These are phyloP conservation scores for Etheostoma cragini DNA, from an alignment of 2,113 vertebrate species.

Conservation along the genomic window DNA sequence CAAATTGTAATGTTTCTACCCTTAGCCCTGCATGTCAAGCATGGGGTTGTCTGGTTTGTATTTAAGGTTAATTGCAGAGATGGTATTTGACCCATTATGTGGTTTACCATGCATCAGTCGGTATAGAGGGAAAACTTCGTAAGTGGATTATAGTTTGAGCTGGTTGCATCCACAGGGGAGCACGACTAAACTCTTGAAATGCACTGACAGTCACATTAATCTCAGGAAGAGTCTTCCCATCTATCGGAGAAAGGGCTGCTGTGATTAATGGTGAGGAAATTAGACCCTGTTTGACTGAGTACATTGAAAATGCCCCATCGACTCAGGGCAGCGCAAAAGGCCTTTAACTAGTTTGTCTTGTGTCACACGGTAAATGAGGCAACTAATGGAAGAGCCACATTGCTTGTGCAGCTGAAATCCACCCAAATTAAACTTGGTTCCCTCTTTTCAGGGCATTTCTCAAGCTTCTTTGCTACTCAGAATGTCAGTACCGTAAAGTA, in stretches of 20 bases:
- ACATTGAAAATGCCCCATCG: conserved; percentile 40
- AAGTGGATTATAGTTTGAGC: not conserved
- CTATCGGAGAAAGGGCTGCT: conserved; percentile 43
- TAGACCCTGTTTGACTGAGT: conserved; percentile 59
- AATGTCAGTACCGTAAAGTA: not conserved
- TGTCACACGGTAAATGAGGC: conserved; percentile 64
- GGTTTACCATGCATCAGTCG: conserved; percentile 5
- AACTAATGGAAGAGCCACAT: conserved; percentile 55
- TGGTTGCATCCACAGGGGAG: conserved; percentile 28
- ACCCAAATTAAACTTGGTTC: conserved; percentile 42
- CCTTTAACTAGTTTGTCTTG: conserved; percentile 70
- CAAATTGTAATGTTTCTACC: conserved; percentile 1
- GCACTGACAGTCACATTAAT: conserved; percentile 52
- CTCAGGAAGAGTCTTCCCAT: conserved; percentile 51
- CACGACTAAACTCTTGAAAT: conserved; percentile 35
- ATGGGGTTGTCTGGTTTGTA: not conserved
- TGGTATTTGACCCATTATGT: not conserved
- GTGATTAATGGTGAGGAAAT: conserved; percentile 74
- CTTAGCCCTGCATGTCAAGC: not conserved
- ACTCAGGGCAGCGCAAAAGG: conserved; percentile 32
- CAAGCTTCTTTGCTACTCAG: conserved; percentile 3
- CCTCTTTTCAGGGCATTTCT: conserved; percentile 5
- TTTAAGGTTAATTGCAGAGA: not conserved
- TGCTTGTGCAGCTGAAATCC: conserved; percentile 36
- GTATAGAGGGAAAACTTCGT: not conserved